Percentiles rank a stretch among this genome's conserved stretches.
Conservation (phyloP, 2,113 vertebrate species). For the Glaucomys volans region DNA sequence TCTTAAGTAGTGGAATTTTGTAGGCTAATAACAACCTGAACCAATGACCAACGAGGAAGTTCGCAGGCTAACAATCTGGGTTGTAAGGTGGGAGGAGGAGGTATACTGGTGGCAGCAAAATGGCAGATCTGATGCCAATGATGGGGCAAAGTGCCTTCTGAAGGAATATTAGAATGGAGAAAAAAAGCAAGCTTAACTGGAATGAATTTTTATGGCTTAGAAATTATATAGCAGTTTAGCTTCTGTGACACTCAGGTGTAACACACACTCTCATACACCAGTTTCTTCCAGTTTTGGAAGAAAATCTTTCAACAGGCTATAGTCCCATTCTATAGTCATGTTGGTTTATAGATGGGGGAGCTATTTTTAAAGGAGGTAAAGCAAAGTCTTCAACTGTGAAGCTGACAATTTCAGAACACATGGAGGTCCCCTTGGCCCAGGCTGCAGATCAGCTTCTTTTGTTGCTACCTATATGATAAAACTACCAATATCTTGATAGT, state of each 20-base stretch:
- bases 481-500: slow-evolving; percentile 13
- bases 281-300: background rate
- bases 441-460: background rate
- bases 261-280: background rate
- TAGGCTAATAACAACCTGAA: too few relatives aligned
- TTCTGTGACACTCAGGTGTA: background rate
- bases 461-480: background rate
- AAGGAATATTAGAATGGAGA: background rate
- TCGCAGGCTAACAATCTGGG: too few relatives aligned
- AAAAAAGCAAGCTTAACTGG: background rate
- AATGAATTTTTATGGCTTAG: slow-evolving; percentile 11
- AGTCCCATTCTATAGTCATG: background rate
- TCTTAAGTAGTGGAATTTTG: too few relatives aligned
- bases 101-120: too few relatives aligned
- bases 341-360: background rate
- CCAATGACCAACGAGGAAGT: too few relatives aligned
- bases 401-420: background rate
- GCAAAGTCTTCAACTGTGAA: background rate
- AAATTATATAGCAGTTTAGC: slow-evolving; percentile 33
- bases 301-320: background rate
- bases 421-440: background rate
- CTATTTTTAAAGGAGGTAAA: slow-evolving; percentile 13
- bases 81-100: too few relatives aligned
- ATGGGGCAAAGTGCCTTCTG: slow-evolving; percentile 16
- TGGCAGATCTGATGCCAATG: too few relatives aligned